These are phyloP conservation scores for Solea senegalensis DNA, from an alignment of 2,113 vertebrate genomes.

Conservation along the genomic window DNA sequence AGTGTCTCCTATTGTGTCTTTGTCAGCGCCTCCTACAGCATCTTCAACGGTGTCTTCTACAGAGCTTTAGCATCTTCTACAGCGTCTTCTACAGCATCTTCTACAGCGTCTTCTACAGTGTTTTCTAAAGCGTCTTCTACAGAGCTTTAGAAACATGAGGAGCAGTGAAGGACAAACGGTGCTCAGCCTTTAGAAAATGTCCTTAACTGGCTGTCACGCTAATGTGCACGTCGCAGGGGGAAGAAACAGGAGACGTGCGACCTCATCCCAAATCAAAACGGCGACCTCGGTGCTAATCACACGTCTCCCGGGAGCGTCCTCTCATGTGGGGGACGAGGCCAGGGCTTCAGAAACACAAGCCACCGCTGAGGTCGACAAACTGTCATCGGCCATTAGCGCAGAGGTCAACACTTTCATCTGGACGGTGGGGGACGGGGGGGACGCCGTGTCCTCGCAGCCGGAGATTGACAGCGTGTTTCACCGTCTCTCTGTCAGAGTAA, in stretches of 20 bases:
- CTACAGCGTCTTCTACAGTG: too few relatives aligned
- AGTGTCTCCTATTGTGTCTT: too few relatives aligned
- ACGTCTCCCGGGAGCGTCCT: conserved; percentile 38
- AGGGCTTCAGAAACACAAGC: conserved; percentile 50
- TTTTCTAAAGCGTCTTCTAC: too few relatives aligned
- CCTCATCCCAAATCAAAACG: conserved; percentile 66
- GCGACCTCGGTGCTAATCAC: conserved; percentile 62
- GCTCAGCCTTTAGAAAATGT: too few relatives aligned
- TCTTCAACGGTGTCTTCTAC: too few relatives aligned
- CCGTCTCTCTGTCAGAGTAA: conserved; percentile 27
- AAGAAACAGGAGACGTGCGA: conserved; percentile 6
- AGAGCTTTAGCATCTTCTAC: too few relatives aligned
- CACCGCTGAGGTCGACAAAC: conserved; percentile 19
- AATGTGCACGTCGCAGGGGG: too few relatives aligned
- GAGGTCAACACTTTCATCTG: conserved; percentile 61
- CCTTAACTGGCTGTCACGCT: too few relatives aligned
- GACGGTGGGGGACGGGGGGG: neutral
- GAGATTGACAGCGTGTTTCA: conserved; percentile 34
- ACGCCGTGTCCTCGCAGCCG: conserved; percentile 14
- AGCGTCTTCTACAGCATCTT: too few relatives aligned
- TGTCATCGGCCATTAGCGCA: conserved; percentile 44
- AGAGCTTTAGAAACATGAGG: too few relatives aligned
- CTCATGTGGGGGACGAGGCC: conserved; percentile 38
- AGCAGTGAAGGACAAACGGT: too few relatives aligned
- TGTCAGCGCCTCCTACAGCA: too few relatives aligned